Conservation (phyloP, 2,797 vertebrate species). For the Myripristis murdjan region DNA sequence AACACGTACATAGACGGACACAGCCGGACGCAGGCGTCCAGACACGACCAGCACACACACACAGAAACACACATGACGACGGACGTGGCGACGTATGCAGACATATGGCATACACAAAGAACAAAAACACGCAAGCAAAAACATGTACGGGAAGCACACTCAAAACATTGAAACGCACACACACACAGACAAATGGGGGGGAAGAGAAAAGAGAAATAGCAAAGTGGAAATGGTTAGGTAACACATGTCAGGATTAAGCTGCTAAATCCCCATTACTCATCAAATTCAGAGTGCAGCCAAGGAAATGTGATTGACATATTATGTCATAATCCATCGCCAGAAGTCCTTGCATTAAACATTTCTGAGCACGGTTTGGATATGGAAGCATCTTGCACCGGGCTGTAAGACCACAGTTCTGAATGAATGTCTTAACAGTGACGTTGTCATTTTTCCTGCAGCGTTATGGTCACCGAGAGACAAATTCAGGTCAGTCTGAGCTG, state of each 20-base stretch:
- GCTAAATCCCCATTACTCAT: constrained; percentile 68
- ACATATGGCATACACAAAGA: not conserved
- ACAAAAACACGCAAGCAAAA: constrained; percentile 20
- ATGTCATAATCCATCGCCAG: constrained; percentile 72
- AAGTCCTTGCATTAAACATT: not conserved
- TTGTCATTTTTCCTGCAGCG: not conserved
- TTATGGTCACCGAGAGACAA: too few relatives aligned
- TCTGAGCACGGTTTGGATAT: not conserved
- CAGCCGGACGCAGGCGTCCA: constrained; percentile 1
- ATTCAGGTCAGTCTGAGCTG: too few relatives aligned
- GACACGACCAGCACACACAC: not conserved
- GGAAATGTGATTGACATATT: constrained; percentile 51
- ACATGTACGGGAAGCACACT: constrained; percentile 9
- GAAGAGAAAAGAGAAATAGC: constrained; percentile 30
- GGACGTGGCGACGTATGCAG: constrained; percentile 43
- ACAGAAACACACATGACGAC: constrained; percentile 4
- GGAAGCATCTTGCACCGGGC: not conserved
- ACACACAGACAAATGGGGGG: constrained; percentile 1
- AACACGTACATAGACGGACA: constrained; percentile 4
- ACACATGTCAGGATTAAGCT: constrained; percentile 68
- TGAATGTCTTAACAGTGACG: not conserved
- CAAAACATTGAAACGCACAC: constrained; percentile 1
- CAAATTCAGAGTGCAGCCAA: constrained; percentile 49
- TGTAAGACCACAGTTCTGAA: not conserved
- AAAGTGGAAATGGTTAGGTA: constrained; percentile 70